Evolutionary conservation across 2,113 vertebrate species (phyloP).

Genomic region (Andinoacara biseriatus): DNA sequence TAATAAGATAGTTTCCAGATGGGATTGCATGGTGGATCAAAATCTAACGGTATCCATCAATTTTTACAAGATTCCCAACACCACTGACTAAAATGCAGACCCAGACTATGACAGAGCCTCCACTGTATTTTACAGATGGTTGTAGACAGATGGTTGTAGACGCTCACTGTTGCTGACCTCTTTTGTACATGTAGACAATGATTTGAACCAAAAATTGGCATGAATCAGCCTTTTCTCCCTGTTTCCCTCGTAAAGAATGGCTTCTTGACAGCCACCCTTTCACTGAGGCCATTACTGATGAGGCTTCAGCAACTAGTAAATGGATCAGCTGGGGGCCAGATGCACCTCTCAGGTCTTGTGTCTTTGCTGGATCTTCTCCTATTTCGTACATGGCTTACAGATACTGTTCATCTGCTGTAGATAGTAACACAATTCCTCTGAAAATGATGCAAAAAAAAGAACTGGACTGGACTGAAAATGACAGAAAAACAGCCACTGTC

Average conservation of each 20-base stretch:
- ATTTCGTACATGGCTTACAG: background rate
- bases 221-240: too few species aligned
- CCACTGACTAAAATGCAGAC: background rate
- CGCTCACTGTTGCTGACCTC: background rate
- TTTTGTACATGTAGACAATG: too few species aligned
- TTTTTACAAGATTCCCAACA: background rate
- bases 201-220: background rate
- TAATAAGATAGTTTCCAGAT: background rate
- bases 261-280: slow-evolving; percentile 10
- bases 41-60: background rate
- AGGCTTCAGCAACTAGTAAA: background rate
- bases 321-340: slow-evolving; percentile 9
- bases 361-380: slow-evolving; percentile 2
- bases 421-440: background rate
- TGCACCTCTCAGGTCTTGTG: slow-evolving; percentile 2
- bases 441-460: background rate
- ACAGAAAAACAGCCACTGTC: background rate
- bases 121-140: background rate
- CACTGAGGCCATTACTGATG: slow-evolving; percentile 3
- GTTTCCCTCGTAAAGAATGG: slow-evolving; percentile 7
- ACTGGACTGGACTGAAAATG: too few species aligned
- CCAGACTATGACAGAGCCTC: background rate
- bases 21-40: background rate
- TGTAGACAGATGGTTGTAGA: slow-evolving; percentile 3
- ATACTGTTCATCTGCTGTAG: background rate